These are phyloP conservation scores for Passerculus sandwichensis DNA, from an alignment of 2,797 vertebrate species.

Conservation along the genomic window DNA sequence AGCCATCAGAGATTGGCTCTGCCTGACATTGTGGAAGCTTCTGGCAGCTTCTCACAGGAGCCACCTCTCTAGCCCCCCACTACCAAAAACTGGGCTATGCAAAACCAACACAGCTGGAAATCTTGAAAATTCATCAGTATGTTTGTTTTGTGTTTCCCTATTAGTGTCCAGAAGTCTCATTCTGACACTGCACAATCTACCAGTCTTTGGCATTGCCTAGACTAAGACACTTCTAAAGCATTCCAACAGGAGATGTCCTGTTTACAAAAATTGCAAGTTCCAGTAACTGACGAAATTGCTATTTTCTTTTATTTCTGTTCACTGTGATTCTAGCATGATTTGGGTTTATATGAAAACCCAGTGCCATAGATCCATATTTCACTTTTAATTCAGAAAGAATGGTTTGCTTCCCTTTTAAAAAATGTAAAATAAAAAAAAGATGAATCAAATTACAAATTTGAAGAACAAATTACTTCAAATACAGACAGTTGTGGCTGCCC, in stretches of 20 bases:
- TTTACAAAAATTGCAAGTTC: background rate
- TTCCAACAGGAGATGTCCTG: background rate
- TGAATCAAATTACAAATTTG: background rate
- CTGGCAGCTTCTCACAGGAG: too few species aligned
- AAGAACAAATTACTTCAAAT: background rate
- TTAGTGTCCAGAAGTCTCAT: background rate
- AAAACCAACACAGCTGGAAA: background rate
- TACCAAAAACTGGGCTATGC: rapidly evolving
- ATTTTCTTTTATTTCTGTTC: background rate
- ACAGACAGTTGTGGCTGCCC: background rate
- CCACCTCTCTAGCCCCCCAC: rapidly evolving
- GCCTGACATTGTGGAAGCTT: too few species aligned
- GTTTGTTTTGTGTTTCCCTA: background rate
- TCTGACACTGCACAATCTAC: background rate
- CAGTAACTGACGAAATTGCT: background rate
- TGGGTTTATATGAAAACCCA: background rate
- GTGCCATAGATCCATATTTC: background rate
- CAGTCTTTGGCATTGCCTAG: background rate
- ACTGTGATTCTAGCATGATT: background rate
- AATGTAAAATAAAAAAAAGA: background rate
- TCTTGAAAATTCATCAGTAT: background rate
- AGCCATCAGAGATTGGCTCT: too few species aligned
- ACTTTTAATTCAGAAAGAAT: background rate
- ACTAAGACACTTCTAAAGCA: background rate
- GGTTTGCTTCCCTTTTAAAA: background rate